phyloP scores from a whole-genome alignment of 2,797 vertebrate genomes.

The Premnoplex brunnescens region DNA sequence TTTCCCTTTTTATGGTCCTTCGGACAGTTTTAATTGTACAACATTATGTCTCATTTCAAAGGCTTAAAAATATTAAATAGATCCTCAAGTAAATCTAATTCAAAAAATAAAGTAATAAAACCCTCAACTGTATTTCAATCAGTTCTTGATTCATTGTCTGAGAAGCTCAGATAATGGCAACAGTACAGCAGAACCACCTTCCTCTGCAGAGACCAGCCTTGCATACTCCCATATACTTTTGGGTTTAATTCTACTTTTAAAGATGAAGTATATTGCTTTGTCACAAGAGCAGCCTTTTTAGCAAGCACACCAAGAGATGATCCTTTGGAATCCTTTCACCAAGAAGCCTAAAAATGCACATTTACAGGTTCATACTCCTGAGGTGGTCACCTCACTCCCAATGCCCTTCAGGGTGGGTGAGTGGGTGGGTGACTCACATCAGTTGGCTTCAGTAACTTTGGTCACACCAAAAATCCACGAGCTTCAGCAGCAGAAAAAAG shows the following conservation, averaged over 20 bases:
- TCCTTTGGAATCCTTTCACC: background rate
- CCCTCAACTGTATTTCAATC: background rate
- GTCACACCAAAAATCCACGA: background rate
- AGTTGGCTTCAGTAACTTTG: background rate
- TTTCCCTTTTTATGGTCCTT: background rate
- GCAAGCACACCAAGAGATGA: background rate
- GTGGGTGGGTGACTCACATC: background rate
- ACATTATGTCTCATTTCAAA: background rate
- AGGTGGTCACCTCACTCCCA: background rate
- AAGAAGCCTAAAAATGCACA: background rate
- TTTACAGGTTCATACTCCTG: background rate
- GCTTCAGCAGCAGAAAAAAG: background rate
- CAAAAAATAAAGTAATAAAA: background rate
- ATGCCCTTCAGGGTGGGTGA: background rate
- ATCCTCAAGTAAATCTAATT: background rate
- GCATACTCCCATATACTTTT: too few species aligned
- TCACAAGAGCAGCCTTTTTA: background rate
- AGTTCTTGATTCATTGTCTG: background rate
- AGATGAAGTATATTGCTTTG: background rate
- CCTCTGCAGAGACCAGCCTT: background rate
- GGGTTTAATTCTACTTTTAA: background rate
- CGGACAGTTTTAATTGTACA: background rate
- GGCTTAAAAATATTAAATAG: background rate
- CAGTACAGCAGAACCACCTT: background rate
- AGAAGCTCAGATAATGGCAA: background rate